These are phyloP conservation scores for Camarhynchus parvulus DNA, from an alignment of 2,113 vertebrate genomes.

Conservation along the genomic window DNA sequence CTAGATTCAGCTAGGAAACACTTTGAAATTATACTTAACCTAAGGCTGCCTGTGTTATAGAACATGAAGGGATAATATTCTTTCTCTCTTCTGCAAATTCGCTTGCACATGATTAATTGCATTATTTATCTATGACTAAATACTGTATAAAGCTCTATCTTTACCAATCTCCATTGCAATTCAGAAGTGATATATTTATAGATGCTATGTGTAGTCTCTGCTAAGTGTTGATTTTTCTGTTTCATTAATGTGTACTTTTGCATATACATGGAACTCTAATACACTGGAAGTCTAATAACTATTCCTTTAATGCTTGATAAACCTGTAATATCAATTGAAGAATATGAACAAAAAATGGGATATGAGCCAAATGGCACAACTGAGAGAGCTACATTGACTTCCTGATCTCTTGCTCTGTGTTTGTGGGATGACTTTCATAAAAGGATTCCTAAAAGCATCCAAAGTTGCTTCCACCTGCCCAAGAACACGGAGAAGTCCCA, in stretches of 20 bases:
- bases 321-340: neutral
- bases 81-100: neutral
- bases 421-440: neutral
- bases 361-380: neutral
- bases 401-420: neutral
- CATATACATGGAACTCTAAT: neutral
- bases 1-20: constrained; percentile 47
- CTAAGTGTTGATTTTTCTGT: neutral
- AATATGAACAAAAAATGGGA: neutral
- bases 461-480: neutral
- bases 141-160: neutral
- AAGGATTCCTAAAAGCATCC: neutral
- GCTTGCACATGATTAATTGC: neutral
- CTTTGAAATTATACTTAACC: constrained; percentile 69
- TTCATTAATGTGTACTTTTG: neutral
- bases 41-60: constrained; percentile 44
- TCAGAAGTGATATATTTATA: neutral
- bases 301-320: neutral
- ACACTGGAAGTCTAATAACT: neutral
- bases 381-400: neutral
- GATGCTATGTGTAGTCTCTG: neutral
- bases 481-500: neutral
- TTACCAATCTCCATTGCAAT: neutral
- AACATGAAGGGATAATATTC: constrained; percentile 34
- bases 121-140: constrained; percentile 33